Evolutionary conservation across 2,888 invertebrate species (phyloP).

Genomic region (Nezara viridula): DNA sequence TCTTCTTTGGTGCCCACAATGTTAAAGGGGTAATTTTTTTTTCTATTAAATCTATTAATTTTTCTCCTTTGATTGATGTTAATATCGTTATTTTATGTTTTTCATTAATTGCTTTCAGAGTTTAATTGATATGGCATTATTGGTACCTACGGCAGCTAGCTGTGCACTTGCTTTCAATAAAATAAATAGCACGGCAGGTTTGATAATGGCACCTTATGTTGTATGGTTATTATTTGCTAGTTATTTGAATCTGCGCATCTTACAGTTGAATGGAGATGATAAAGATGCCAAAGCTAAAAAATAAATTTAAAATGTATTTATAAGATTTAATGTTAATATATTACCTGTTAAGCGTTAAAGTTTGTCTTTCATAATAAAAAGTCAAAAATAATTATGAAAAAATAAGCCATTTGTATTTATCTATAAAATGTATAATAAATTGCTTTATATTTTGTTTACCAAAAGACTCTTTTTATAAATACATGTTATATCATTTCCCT

Average conservation of each 20-base stretch:
- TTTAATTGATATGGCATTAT: slow-evolving; percentile 74
- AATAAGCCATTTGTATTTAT: background rate
- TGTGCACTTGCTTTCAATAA: slow-evolving; percentile 75
- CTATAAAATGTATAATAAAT: background rate
- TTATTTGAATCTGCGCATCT: slow-evolving; percentile 78
- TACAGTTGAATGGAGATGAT: slow-evolving; percentile 65
- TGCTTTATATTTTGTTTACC: background rate
- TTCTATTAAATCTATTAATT: background rate
- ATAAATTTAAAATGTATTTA: background rate
- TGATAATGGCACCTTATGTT: slow-evolving; percentile 81
- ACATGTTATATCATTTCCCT: background rate
- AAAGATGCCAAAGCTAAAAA: background rate
- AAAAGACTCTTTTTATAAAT: too few relatives aligned
- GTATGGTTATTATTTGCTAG: slow-evolving; percentile 81
- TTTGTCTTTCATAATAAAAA: background rate
- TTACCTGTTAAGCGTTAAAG: background rate
- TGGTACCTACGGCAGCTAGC: slow-evolving; percentile 74
- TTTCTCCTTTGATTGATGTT: too few relatives aligned
- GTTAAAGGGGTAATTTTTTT: slow-evolving; percentile 70
- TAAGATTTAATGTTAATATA: background rate
- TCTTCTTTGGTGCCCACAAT: slow-evolving; percentile 76
- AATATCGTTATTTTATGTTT: background rate
- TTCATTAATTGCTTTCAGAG: slow-evolving; percentile 71
- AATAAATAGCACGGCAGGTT: slow-evolving; percentile 77
- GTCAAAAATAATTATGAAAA: background rate